Evolutionary conservation across 2,113 vertebrate genomes (phyloP), one percentile per base, ranked within the genome.

Genomic region (Solea senegalensis): DNA sequence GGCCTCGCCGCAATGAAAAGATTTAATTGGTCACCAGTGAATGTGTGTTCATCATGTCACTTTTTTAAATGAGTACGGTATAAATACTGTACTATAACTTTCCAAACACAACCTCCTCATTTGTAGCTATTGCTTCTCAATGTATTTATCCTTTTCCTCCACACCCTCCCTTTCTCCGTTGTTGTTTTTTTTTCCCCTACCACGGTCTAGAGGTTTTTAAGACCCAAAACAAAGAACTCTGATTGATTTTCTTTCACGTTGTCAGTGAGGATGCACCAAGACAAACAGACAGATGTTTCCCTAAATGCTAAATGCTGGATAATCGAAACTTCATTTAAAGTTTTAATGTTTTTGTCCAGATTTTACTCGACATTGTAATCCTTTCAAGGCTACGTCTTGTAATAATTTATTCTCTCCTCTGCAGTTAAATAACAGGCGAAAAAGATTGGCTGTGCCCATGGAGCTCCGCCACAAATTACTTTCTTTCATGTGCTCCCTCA

Each of bases 401-500:
- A 8, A 62, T 54, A 46, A 68, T 28, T 7, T 28, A 5, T 43
- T 40, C 16, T 73, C 50, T 40, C 28, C 16, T 73, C 50, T 40
- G 27, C 28, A 16, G 4, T 16, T 63, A 11, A 58, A n/a, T 49
- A 8, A 51, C 8, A 10, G 4, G 16, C 26, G 9, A 34, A 53
- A 3, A n/a, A 55, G 53, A 55, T 12, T 14, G 12, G 5, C 52
- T 34, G 34, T 34, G 34, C 5, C 34, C 34, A 34, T 14, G 21
- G 68, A 69, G 16, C 15, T 10, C 26, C 26, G 49, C 3, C 50
- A 43, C 48, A 45, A 2, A 56, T 46, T 34, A 28, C 8, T 48
- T 57, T 64, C 49, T 58, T 56, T 65, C 34, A 69, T 44, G 14
- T 21, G 43, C 34, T 70, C 39, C 49, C 41, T 56, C 48, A 74